These are phyloP conservation scores for Budorcas taxicolor DNA, from an alignment of 2,113 vertebrate species.

Conservation along the genomic window DNA sequence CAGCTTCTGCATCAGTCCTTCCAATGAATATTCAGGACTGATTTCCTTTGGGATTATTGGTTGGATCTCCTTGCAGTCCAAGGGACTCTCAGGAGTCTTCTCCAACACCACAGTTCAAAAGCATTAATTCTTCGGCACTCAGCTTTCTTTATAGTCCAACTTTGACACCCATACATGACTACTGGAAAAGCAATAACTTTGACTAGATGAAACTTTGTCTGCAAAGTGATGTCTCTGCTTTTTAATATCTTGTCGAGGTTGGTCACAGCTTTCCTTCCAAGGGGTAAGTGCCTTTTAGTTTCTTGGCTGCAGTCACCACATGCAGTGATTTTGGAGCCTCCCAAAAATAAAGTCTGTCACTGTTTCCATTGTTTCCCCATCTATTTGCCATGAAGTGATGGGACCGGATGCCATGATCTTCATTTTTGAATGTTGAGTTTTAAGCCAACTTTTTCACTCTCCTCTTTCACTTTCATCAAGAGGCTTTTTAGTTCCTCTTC, in stretches of 20 bases:
- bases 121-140: accelerated
- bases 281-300: not conserved
- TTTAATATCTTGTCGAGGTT: not conserved
- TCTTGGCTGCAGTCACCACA: not conserved
- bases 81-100: not conserved
- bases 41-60: not conserved
- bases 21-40: not conserved
- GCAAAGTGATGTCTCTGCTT: not conserved
- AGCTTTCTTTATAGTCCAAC: not conserved
- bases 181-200: not conserved
- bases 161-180: not conserved
- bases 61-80: not conserved
- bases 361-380: not conserved
- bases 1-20: not conserved
- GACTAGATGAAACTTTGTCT: not conserved
- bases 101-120: not conserved
- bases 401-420: not conserved
- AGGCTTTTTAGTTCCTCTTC: not conserved
- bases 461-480: not conserved
- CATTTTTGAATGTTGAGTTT: not conserved
- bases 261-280: not conserved
- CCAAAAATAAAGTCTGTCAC: not conserved
- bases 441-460: not conserved
- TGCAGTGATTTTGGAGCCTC: not conserved
- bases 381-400: not conserved